A percentile compares a stretch with the other conserved stretches of the same genome.
phyloP scores from a whole-genome alignment of 2,113 vertebrate species.

The Mastomys natalensis region DNA sequence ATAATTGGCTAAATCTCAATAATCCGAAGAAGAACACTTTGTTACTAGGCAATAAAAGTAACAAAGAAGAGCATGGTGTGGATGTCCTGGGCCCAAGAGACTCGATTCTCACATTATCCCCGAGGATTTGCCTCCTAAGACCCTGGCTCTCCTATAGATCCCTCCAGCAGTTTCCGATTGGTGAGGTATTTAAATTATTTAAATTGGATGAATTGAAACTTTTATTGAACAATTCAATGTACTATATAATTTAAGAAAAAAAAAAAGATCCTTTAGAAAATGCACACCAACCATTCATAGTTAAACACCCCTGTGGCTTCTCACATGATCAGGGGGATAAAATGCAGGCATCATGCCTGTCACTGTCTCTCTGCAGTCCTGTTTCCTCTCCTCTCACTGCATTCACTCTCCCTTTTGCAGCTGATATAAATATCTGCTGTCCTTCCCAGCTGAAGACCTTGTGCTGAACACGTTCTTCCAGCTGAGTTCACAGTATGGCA shows the following conservation, averaged over 20 bases:
- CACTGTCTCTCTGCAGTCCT: background rate
- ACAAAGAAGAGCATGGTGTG: background rate
- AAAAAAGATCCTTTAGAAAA: background rate
- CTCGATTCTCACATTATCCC: background rate
- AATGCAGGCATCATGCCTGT: background rate
- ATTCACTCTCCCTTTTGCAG: background rate
- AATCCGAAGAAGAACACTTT: slow-evolving; percentile 4
- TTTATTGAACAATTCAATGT: background rate
- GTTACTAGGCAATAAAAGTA: background rate
- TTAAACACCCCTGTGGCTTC: background rate
- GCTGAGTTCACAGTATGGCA: background rate
- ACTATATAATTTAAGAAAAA: background rate
- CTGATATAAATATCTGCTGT: background rate
- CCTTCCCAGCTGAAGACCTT: background rate
- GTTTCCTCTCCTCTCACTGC: background rate
- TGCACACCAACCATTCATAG: background rate
- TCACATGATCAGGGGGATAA: background rate
- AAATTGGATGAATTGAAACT: slow-evolving; percentile 2
- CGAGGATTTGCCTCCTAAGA: background rate
- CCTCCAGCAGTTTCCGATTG: background rate
- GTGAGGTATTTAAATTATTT: background rate
- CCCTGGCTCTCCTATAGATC: background rate
- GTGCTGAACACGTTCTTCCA: background rate
- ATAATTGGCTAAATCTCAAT: background rate
- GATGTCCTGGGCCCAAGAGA: background rate